Evolutionary conservation across 2,797 vertebrate species (phyloP).

Genomic region (Morus bassanus): DNA sequence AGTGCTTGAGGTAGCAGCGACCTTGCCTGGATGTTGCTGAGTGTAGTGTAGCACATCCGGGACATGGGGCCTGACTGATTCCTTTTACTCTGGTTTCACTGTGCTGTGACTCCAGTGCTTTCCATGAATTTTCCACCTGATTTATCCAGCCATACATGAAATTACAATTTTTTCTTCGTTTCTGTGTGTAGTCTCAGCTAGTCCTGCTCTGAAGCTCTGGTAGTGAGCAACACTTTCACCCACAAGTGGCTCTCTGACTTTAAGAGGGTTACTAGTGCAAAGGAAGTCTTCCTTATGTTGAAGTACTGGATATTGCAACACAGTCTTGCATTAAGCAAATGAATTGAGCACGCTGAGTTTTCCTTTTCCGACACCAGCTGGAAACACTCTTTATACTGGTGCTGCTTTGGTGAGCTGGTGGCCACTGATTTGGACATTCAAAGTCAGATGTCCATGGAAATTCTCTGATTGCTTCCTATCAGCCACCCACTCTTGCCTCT

Average conservation of each 20-base stretch:
- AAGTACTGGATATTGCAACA: background rate
- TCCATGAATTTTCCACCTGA: background rate
- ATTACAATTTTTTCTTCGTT: background rate
- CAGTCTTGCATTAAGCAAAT: background rate
- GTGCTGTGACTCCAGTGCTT: background rate
- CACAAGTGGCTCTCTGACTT: background rate
- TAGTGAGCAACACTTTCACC: background rate
- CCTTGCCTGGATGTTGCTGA: background rate
- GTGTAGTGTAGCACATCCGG: background rate
- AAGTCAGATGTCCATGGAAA: background rate
- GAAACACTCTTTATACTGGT: background rate
- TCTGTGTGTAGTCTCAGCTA: background rate
- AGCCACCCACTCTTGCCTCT: background rate
- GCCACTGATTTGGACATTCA: accelerated
- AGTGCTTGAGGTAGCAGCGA: background rate
- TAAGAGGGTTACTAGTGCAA: background rate
- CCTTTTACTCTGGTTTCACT: background rate
- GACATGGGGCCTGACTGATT: background rate
- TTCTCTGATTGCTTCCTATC: background rate
- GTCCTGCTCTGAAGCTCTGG: background rate
- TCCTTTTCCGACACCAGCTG: background rate
- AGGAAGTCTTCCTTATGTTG: background rate
- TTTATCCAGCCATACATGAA: background rate
- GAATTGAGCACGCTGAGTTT: background rate
- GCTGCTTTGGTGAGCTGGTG: background rate